Evolutionary conservation across 2,888 invertebrate species (phyloP), one percentile per base, ranked within the genome.

Genomic region (Panzeria rudis): DNA sequence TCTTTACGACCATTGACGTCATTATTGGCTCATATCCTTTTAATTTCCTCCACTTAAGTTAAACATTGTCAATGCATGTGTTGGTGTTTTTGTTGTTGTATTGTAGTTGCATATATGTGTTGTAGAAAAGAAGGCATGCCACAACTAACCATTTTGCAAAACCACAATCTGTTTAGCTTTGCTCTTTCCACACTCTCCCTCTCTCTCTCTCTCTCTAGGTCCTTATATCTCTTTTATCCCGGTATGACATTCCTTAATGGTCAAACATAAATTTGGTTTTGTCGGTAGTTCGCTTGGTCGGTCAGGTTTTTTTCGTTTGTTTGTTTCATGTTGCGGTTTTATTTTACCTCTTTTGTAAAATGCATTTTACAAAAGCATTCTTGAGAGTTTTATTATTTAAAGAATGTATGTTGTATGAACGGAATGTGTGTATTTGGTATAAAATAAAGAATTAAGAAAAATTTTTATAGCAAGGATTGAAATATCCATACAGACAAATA

Each of bases 41-140:
- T 68, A 77, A 68, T 77, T 68, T 77, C 77, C 77, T 68, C 15
- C 35, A 77, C 56, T 77, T 68, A 69, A 59, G 68, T 59, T 68
- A 35, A 50, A 77, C 20, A 59, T 77, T 69, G n/a, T 17, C 66
- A 15, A 17, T 56, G n/a, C n/a, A 47, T 35, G 47, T 23, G 47
- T 35, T 66, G 20, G 11, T 32, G 13, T 11, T 32, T 47, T 66
- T 17, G 4, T 50, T 17, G 7, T 52, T 68, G 20, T 52, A 17
- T 32, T 44, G 11, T n/a, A 50, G 29, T 47, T 50, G 32, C 17
- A 23, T 3, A 29, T 1, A 9, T 38, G 11, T 47, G 47, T 47
- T 47, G n/a, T 13, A 15, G 25, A 23, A 11, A 11, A 1, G 47
- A 59, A 47, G 32, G 5, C 44, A 47, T 59, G 23, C 72, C 59